Conservation (phyloP, 2,113 vertebrate species). For the Pseudorectes ferrugineus region DNA sequence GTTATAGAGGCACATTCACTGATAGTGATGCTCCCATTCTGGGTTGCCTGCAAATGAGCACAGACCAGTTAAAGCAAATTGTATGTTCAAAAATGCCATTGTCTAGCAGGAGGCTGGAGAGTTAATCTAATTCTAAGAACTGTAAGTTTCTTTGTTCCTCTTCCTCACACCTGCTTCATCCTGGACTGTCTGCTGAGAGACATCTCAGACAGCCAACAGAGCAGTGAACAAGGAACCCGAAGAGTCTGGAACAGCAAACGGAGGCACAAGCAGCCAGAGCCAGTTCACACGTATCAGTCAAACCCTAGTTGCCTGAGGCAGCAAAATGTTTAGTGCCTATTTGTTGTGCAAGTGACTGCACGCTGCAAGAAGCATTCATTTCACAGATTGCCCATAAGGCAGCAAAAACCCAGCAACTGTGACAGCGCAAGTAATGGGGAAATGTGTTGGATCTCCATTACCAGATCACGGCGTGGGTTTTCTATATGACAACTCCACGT, state of each 20-base stretch:
- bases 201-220: not conserved
- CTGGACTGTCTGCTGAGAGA: not conserved
- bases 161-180: not conserved
- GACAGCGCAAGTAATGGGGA: not conserved
- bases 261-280: not conserved
- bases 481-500: not conserved
- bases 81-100: not conserved
- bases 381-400: conserved; percentile 30
- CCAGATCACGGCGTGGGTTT: not conserved
- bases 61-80: not conserved
- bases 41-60: not conserved
- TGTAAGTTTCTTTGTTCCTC: not conserved
- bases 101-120: not conserved
- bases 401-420: not conserved
- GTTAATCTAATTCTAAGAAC: not conserved
- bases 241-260: not conserved
- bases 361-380: conserved; percentile 1
- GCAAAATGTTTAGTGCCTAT: conserved; percentile 27
- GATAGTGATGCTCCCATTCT: not conserved
- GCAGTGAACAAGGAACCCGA: not conserved
- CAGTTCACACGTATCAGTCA: conserved; percentile 24
- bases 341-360: conserved; percentile 46
- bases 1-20: not conserved
- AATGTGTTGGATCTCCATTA: not conserved
- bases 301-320: conserved; percentile 28